These are phyloP conservation scores for Nasonia giraulti DNA, from an alignment of 1,140 invertebrate species.

Conservation along the genomic window DNA sequence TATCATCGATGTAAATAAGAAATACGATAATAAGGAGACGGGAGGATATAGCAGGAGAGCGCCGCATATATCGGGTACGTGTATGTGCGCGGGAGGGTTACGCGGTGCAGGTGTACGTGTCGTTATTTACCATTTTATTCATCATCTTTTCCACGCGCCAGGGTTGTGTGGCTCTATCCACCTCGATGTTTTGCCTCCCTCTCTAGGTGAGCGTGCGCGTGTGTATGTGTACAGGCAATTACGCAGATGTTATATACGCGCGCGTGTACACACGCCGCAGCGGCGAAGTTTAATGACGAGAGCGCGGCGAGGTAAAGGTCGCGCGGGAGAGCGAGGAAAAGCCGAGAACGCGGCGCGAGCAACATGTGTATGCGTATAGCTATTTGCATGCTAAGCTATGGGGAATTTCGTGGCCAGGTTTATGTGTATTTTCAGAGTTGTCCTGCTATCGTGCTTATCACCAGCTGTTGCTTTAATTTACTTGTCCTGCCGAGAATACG, in stretches of 20 bases:
- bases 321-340: slow-evolving; percentile 14
- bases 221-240: too few species aligned
- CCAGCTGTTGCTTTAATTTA: slow-evolving; percentile 26
- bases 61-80: slow-evolving; percentile 47
- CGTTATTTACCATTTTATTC: slow-evolving; percentile 64
- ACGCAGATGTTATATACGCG: too few species aligned
- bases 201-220: background rate
- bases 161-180: slow-evolving; percentile 36
- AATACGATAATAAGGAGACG: slow-evolving; percentile 56
- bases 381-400: background rate
- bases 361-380: background rate
- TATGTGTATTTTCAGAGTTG: background rate
- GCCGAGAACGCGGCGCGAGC: background rate
- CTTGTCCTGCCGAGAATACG: background rate
- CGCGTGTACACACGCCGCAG: slow-evolving; percentile 11
- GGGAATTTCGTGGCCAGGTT: background rate
- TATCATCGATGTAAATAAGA: slow-evolving; percentile 52
- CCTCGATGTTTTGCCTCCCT: background rate
- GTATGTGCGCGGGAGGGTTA: background rate
- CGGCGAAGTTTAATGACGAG: slow-evolving; percentile 53
- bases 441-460: background rate
- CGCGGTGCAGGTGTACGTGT: slow-evolving; percentile 24
- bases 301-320: slow-evolving; percentile 47
- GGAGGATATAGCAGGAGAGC: background rate
- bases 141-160: slow-evolving; percentile 53